A percentile compares a stretch with the other conserved stretches of the same genome.
Evolutionary conservation across 2,797 vertebrate species (phyloP).

Genomic region (Rhodeus uyekii): DNA sequence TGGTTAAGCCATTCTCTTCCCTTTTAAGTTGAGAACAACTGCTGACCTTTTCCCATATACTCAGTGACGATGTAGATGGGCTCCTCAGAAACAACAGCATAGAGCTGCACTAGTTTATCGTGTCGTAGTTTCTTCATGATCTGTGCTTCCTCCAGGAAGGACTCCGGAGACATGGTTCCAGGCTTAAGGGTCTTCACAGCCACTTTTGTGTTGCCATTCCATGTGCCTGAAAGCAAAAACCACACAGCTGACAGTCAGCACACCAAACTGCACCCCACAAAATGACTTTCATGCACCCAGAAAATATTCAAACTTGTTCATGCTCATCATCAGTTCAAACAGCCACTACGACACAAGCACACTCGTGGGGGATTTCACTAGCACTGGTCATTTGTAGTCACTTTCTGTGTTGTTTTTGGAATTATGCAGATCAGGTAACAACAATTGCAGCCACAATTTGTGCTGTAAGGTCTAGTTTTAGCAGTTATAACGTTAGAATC

Average conservation of each 20-base stretch:
- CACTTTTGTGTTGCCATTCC: slow-evolving; percentile 98
- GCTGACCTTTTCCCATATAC: slow-evolving; percentile 95
- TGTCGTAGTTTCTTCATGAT: slow-evolving; percentile 99
- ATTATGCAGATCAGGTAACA: neutral
- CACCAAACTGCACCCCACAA: neutral
- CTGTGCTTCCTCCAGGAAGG: slow-evolving; percentile 97
- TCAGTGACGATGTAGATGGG: slow-evolving; percentile 98
- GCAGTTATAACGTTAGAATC: neutral
- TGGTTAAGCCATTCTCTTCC: neutral
- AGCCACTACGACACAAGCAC: neutral
- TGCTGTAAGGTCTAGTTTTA: neutral
- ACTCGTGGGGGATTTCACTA: neutral
- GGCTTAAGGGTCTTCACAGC: slow-evolving; percentile 98
- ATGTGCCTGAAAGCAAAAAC: slow-evolving; percentile 83
- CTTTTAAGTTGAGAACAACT: neutral
- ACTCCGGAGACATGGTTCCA: slow-evolving; percentile 97
- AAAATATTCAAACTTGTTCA: neutral
- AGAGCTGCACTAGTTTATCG: slow-evolving; percentile 95
- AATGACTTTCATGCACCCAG: neutral
- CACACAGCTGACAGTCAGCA: slow-evolving; percentile 39
- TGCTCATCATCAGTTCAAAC: slow-evolving; percentile 6
- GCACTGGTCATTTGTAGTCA: neutral
- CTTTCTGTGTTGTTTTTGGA: too few species aligned
- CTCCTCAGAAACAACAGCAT: slow-evolving; percentile 95
- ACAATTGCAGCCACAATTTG: neutral